A percentile compares a stretch with the other conserved stretches of the same genome.
Conservation (phyloP, 2,888 invertebrate species). For the Toxonevra muliebris region DNA sequence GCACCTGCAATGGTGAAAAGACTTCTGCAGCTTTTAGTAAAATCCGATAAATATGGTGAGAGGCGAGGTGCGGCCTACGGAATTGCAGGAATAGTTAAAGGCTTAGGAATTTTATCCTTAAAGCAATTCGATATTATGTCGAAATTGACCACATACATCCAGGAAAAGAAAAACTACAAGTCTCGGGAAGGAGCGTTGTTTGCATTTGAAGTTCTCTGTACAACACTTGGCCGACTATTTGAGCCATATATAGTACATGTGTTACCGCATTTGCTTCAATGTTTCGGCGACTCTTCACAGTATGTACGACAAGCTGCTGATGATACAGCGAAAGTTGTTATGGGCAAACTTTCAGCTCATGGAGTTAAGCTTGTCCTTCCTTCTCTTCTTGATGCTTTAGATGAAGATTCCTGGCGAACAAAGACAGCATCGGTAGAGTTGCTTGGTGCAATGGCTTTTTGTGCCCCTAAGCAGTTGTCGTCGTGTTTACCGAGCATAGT, state of each 20-base stretch:
- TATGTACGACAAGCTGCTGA: slow-evolving; percentile 97
- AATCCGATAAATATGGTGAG: slow-evolving; percentile 88
- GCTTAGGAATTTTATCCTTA: slow-evolving; percentile 92
- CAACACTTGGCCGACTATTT: slow-evolving; percentile 88
- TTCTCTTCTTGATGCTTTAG: slow-evolving; percentile 88
- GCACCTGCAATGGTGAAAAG: slow-evolving; percentile 88
- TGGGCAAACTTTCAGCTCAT: slow-evolving; percentile 94
- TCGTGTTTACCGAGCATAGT: slow-evolving; percentile 98
- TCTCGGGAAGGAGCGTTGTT: slow-evolving; percentile 95
- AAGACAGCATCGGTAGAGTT: slow-evolving; percentile 96
- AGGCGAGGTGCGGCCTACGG: slow-evolving; percentile 95
- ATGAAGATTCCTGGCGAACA: slow-evolving; percentile 99
- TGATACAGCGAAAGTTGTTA: slow-evolving; percentile 94
- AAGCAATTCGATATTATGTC: slow-evolving; percentile 97
- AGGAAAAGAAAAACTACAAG: slow-evolving; percentile 95
- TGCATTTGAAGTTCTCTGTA: slow-evolving; percentile 96
- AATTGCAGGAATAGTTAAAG: slow-evolving; percentile 95
- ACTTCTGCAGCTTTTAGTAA: slow-evolving; percentile 85
- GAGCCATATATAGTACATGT: slow-evolving; percentile 99
- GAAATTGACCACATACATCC: slow-evolving; percentile 89
- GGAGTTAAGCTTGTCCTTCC: slow-evolving; percentile 98
- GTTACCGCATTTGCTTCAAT: slow-evolving; percentile 90
- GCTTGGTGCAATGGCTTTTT: slow-evolving; percentile 97
- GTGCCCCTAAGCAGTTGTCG: slow-evolving; percentile 98
- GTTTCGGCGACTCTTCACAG: slow-evolving; percentile 95